Evolutionary conservation across 1,140 invertebrate species (phyloP).

Genomic region (Drosophila albomicans): DNA sequence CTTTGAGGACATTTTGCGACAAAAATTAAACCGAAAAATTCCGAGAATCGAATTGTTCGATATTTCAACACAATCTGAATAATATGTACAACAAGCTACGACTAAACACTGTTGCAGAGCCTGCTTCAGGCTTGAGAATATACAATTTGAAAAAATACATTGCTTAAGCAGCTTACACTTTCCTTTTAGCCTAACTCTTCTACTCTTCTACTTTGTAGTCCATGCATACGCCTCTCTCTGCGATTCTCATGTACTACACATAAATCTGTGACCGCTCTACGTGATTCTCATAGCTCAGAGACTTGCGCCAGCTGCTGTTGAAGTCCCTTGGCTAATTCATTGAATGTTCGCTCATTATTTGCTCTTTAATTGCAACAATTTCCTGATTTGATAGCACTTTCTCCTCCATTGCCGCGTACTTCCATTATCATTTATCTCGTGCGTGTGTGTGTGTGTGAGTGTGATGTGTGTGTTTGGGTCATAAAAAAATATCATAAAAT

Average conservation of each 20-base stretch:
- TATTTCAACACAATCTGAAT: background rate
- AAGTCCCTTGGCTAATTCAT: constrained; percentile 43
- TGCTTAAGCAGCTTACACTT: background rate
- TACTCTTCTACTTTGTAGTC: background rate
- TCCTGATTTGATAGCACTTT: constrained; percentile 60
- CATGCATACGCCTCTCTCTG: background rate
- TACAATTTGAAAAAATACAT: no score
- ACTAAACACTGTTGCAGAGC: background rate
- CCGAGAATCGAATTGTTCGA: constrained; percentile 3
- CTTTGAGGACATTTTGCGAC: constrained; percentile 14
- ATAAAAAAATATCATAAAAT: constrained; percentile 69
- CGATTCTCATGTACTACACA: background rate
- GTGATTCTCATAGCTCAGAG: constrained; percentile 3
- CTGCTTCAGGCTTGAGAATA: background rate
- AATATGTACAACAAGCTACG: background rate
- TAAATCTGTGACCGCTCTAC: background rate
- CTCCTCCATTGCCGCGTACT: background rate
- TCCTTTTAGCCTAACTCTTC: background rate
- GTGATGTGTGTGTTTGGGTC: constrained; percentile 20
- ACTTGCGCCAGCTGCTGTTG: background rate
- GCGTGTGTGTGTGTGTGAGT: background rate
- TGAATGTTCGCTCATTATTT: constrained; percentile 70
- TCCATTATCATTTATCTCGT: constrained; percentile 30
- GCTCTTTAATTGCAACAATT: constrained; percentile 74
- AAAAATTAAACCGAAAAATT: constrained; percentile 2